phyloP scores from a whole-genome alignment of 2,113 vertebrate genomes.

The Semnornis frantzii region DNA sequence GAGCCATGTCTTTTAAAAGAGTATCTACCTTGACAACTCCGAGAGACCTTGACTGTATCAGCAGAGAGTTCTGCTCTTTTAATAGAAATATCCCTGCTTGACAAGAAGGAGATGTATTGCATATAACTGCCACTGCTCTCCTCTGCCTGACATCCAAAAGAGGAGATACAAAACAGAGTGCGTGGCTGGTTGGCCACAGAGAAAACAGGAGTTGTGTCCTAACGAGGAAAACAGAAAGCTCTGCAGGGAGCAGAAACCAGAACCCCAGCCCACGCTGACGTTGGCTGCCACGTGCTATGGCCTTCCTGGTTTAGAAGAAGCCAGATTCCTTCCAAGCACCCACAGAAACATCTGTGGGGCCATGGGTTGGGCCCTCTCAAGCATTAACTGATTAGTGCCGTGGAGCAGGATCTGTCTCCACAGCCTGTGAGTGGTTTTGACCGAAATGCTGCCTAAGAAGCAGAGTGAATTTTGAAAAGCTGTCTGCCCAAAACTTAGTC shows the following conservation, averaged over 20 bases:
- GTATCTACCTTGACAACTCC: conserved; percentile 1
- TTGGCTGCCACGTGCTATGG: neutral
- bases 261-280: neutral
- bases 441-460: neutral
- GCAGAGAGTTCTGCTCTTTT: neutral
- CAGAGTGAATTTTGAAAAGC: neutral
- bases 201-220: neutral
- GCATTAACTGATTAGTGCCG: neutral
- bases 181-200: neutral
- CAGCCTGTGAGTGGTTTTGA: neutral
- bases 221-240: neutral
- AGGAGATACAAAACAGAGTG: neutral
- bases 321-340: neutral
- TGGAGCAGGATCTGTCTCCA: neutral
- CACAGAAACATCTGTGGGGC: conserved; percentile 8
- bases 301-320: conserved; percentile 30
- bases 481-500: neutral
- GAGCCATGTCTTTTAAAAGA: neutral
- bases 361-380: neutral
- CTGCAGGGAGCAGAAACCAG: neutral
- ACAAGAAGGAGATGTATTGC: neutral
- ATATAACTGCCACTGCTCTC: neutral
- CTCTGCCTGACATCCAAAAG: neutral
- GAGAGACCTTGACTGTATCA: conserved; percentile 17
- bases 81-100: conserved; percentile 12